Evolutionary conservation across 2,888 invertebrate genomes (phyloP).

Genomic region (Cataglyphis albicans): DNA sequence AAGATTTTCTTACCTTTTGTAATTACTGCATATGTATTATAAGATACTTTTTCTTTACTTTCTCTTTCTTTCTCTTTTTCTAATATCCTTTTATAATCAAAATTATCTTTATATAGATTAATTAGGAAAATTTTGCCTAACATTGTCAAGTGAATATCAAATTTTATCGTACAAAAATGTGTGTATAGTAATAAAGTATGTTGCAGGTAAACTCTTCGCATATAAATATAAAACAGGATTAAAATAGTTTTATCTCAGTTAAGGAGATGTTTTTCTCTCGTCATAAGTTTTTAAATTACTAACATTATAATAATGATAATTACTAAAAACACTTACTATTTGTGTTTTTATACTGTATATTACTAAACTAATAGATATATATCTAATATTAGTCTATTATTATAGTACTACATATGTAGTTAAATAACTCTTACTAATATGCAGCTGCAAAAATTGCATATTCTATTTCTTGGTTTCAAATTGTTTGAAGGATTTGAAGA

Average conservation of each 20-base stretch:
- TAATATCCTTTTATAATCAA: constrained; percentile 15
- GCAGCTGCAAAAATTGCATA: neutral
- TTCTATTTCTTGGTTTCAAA: neutral
- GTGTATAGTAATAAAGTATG: neutral
- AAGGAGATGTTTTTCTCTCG: neutral
- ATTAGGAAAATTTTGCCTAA: neutral
- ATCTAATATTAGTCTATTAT: constrained; percentile 10
- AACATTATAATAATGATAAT: constrained; percentile 15
- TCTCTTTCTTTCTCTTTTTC: neutral
- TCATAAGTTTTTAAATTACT: neutral
- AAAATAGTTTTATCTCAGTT: constrained; percentile 14
- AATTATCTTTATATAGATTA: neutral
- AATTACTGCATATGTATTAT: neutral
- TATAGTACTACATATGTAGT: constrained; percentile 1
- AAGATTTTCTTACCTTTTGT: neutral
- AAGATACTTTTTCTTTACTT: neutral
- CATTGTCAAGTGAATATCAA: neutral
- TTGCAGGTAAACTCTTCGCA: neutral
- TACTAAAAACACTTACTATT: neutral
- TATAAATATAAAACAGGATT: neutral
- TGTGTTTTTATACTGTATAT: constrained; percentile 15
- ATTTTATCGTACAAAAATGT: neutral
- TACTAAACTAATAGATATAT: constrained; percentile 9
- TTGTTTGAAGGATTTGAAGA: neutral
- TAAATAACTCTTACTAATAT: neutral